These are phyloP conservation scores for Simalia tracyae DNA, from an alignment of 2,797 vertebrate species.

Conservation along the genomic window DNA sequence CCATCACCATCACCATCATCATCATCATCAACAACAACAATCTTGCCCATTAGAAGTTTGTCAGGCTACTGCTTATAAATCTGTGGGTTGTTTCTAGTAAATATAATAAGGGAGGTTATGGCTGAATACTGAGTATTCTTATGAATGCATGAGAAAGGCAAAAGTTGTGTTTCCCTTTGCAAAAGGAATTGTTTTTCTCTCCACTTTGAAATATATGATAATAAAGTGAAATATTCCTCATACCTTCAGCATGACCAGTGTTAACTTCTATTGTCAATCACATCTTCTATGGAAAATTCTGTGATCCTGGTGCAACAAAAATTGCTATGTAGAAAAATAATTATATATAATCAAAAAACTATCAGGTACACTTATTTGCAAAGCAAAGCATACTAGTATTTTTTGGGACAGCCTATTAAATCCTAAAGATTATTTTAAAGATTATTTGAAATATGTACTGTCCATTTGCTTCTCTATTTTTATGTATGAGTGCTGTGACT, in stretches of 20 bases:
- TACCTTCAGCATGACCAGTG: neutral
- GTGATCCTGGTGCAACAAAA: constrained; percentile 16
- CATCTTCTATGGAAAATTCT: constrained; percentile 15
- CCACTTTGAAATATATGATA: neutral
- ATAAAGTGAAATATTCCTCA: neutral
- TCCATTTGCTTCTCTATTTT: constrained; percentile 64
- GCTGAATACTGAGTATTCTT: neutral
- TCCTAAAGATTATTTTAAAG: constrained; percentile 60
- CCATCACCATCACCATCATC: too few species aligned
- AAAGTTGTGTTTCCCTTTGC: neutral
- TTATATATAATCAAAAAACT: constrained; percentile 25
- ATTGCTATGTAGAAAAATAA: constrained; percentile 13
- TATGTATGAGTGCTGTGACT: constrained; percentile 53
- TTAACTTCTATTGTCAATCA: constrained; percentile 11
- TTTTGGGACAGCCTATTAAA: constrained; percentile 16
- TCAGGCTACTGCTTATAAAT: neutral
- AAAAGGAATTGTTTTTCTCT: neutral
- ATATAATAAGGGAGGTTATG: neutral
- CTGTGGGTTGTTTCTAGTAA: neutral
- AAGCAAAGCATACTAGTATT: neutral
- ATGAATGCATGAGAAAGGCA: neutral
- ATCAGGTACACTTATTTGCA: constrained; percentile 38
- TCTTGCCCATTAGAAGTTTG: neutral
- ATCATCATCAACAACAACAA: neutral
- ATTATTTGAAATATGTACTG: constrained; percentile 58